These are phyloP conservation scores for Petrocephalus sullivani DNA, from an alignment of 2,797 vertebrate genomes.

Conservation along the genomic window DNA sequence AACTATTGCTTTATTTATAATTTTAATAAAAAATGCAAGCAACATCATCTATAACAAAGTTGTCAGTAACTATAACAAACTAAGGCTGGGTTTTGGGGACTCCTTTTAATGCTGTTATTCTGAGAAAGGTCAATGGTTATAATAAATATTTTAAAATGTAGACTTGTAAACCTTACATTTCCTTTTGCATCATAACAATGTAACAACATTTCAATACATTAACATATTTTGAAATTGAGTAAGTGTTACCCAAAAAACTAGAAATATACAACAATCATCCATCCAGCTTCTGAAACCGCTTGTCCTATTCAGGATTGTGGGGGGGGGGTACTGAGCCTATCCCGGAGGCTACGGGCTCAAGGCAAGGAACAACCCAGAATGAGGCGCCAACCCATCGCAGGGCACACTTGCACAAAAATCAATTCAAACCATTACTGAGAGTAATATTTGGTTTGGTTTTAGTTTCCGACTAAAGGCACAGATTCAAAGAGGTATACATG, in stretches of 20 bases:
- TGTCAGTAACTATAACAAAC: neutral
- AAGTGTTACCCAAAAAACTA: neutral
- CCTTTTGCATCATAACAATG: neutral
- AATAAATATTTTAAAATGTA: neutral
- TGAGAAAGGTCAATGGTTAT: neutral
- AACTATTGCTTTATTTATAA: neutral
- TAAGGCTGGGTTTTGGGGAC: neutral
- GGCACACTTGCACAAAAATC: neutral
- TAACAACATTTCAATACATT: neutral
- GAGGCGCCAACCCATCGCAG: too few species aligned
- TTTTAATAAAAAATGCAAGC: neutral
- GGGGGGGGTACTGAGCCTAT: too few species aligned
- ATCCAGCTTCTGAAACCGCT: too few species aligned
- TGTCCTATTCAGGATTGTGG: too few species aligned
- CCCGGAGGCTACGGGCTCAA: too few species aligned
- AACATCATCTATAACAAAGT: neutral
- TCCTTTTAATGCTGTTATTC: too few species aligned
- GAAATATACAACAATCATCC: neutral
- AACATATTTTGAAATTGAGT: neutral
- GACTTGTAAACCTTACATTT: neutral
- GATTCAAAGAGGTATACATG: neutral
- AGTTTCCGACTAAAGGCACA: neutral
- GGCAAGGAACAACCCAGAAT: too few species aligned
- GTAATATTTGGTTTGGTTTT: neutral
- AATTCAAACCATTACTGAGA: neutral